phyloP scores from a whole-genome alignment of 92 coral and sea anemone genomes.

The Virgularia gustaviana region DNA sequence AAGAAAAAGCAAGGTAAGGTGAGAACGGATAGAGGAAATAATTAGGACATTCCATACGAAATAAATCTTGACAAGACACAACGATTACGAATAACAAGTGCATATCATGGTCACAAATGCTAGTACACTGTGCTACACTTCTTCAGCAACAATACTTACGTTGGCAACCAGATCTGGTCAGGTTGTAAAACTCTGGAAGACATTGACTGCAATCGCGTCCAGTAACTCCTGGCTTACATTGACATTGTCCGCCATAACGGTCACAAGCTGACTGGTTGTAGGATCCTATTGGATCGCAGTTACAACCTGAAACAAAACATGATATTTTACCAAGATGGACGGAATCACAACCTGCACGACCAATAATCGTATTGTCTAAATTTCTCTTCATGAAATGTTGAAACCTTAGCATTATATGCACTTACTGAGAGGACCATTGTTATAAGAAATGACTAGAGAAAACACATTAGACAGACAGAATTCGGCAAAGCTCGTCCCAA shows the following conservation, averaged over 20 bases:
- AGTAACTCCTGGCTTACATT: slow-evolving; percentile 80
- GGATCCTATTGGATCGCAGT: slow-evolving; percentile 69
- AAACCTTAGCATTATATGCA: neutral
- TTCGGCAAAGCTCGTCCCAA: neutral
- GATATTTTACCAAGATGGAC: no score
- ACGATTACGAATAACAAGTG: neutral
- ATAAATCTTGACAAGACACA: neutral
- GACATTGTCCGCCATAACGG: slow-evolving; percentile 67
- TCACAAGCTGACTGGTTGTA: slow-evolving; percentile 54
- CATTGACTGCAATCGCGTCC: slow-evolving; percentile 92
- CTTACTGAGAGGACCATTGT: slow-evolving; percentile 68
- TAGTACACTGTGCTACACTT: neutral
- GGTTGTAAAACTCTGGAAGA: slow-evolving; percentile 67
- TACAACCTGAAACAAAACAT: slow-evolving; percentile 59
- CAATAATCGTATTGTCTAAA: no score
- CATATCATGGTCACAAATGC: no score
- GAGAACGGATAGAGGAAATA: no score
- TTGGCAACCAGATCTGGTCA: slow-evolving; percentile 65
- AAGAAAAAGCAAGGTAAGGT: neutral
- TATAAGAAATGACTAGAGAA: slow-evolving; percentile 61
- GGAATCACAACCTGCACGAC: no score
- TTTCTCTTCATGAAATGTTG: no score
- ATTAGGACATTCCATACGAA: neutral
- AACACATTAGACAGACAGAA: slow-evolving; percentile 56
- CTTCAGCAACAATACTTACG: slow-evolving; percentile 51